A percentile compares a stretch with the other conserved stretches of the same genome.
These are phyloP conservation scores for Poeciliopsis retropinna DNA, from an alignment of 2,113 vertebrate species.

Conservation along the genomic window DNA sequence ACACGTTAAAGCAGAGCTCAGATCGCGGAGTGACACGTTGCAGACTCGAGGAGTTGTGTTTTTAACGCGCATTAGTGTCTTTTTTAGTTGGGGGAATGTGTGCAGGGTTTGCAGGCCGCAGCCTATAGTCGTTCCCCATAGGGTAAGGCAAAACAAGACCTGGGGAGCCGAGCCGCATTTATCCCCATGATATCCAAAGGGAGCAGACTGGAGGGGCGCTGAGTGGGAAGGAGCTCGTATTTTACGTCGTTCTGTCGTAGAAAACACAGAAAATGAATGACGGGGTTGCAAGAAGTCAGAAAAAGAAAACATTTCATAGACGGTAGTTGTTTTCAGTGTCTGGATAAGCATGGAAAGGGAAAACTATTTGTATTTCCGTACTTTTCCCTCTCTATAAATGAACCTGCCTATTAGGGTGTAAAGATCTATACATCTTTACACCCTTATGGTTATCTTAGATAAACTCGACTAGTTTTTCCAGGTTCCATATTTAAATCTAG, in stretches of 20 bases:
- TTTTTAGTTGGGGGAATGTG: constrained; percentile 16
- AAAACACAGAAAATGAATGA: neutral
- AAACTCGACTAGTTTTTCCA: too few relatives aligned
- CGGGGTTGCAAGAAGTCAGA: neutral
- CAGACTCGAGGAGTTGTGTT: constrained; percentile 4
- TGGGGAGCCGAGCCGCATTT: constrained; percentile 54
- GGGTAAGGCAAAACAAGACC: constrained; percentile 65
- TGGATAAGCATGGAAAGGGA: neutral
- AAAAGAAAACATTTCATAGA: neutral
- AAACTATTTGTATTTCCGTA: too few relatives aligned
- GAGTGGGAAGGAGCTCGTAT: neutral
- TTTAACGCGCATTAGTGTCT: neutral
- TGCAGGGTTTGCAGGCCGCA: constrained; percentile 68
- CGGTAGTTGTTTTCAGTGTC: neutral
- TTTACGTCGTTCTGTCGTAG: neutral
- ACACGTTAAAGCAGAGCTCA: neutral
- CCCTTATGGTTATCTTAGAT: too few relatives aligned
- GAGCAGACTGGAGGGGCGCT: neutral
- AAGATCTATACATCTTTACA: too few relatives aligned
- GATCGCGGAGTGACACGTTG: constrained; percentile 21
- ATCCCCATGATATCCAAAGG: constrained; percentile 24
- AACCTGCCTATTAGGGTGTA: too few relatives aligned
- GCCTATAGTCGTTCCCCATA: constrained; percentile 69
- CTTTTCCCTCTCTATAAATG: too few relatives aligned
- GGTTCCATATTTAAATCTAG: neutral